Percentiles rank a stretch among this genome's conserved stretches.
These are phyloP conservation scores for Lophius piscatorius DNA, from an alignment of 2,113 vertebrate genomes.

Conservation along the genomic window DNA sequence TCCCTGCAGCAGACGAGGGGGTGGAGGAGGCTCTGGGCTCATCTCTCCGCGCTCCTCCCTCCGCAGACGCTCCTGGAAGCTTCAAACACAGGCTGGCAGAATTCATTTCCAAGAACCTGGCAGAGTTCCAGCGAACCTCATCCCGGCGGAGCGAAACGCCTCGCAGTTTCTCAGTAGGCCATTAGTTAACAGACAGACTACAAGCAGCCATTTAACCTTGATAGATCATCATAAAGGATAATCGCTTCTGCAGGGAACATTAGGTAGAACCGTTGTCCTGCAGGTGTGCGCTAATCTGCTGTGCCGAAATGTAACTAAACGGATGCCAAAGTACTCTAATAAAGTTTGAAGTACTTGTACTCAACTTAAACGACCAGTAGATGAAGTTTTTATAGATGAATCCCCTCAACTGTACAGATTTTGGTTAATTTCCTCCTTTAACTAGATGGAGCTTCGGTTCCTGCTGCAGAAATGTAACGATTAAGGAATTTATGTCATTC, in stretches of 20 bases:
- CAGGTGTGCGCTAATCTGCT: conserved; percentile 16
- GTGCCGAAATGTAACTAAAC: neutral
- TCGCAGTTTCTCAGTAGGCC: conserved; percentile 45
- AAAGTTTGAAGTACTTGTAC: neutral
- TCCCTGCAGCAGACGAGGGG: conserved; percentile 19
- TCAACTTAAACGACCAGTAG: too few species aligned
- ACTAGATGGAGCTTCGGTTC: too few species aligned
- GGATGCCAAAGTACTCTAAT: too few species aligned
- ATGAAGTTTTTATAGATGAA: too few species aligned
- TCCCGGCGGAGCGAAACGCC: conserved; percentile 24
- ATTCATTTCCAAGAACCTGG: conserved; percentile 74
- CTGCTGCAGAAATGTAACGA: too few species aligned
- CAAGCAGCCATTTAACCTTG: conserved; percentile 37
- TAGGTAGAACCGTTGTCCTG: conserved; percentile 10
- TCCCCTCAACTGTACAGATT: too few species aligned
- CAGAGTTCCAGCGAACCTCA: conserved; percentile 58
- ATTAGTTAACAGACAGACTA: conserved; percentile 43
- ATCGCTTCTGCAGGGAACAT: conserved; percentile 38
- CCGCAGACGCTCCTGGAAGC: conserved; percentile 50
- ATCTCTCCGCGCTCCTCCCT: conserved; percentile 4
- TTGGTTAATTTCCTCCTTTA: too few species aligned
- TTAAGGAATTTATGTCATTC: too few species aligned
- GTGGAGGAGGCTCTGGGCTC: conserved; percentile 38
- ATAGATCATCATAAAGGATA: conserved; percentile 44
- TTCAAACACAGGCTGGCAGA: conserved; percentile 79